Percentiles rank a stretch among this genome's conserved stretches.
Conservation (phyloP, 2,113 vertebrate species). For the Ailurus styani region DNA sequence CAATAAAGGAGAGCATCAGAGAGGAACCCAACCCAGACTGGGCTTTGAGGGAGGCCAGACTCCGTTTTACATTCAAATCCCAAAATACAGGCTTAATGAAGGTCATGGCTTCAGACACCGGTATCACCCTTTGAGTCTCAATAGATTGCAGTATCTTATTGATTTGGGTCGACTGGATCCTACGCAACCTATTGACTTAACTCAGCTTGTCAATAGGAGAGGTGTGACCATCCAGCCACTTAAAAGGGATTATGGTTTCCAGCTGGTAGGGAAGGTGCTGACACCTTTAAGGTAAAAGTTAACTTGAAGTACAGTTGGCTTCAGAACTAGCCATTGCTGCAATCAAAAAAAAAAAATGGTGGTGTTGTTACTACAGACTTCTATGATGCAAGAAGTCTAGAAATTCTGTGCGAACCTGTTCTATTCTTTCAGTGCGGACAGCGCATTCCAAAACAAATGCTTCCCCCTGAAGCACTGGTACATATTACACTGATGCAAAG, state of each 20-base stretch:
- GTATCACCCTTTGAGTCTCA: constrained; percentile 92
- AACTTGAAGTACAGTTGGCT: constrained; percentile 96
- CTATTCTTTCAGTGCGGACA: constrained; percentile 91
- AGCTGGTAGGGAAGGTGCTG: constrained; percentile 94
- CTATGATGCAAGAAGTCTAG: constrained; percentile 94
- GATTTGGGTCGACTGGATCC: constrained; percentile 94
- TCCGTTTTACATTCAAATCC: constrained; percentile 94
- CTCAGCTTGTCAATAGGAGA: constrained; percentile 91
- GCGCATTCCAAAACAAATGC: constrained; percentile 94
- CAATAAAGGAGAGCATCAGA: constrained; percentile 93
- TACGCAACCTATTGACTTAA: constrained; percentile 92
- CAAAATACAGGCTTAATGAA: constrained; percentile 96
- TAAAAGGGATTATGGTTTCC: constrained; percentile 93
- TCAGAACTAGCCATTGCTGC: constrained; percentile 93
- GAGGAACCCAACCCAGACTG: constrained; percentile 90
- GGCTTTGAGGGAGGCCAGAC: constrained; percentile 97
- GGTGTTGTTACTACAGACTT: constrained; percentile 93
- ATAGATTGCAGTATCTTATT: constrained; percentile 94
- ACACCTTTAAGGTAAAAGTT: constrained; percentile 92
- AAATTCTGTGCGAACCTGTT: constrained; percentile 90
- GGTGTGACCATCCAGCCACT: constrained; percentile 91
- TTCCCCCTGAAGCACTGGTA: constrained; percentile 91
- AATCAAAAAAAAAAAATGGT: constrained; percentile 93
- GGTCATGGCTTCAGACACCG: constrained; percentile 90
- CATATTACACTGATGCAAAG: constrained; percentile 87